Evolutionary conservation across 2,888 invertebrate genomes (phyloP).

Genomic region (Nudaria mundana): DNA sequence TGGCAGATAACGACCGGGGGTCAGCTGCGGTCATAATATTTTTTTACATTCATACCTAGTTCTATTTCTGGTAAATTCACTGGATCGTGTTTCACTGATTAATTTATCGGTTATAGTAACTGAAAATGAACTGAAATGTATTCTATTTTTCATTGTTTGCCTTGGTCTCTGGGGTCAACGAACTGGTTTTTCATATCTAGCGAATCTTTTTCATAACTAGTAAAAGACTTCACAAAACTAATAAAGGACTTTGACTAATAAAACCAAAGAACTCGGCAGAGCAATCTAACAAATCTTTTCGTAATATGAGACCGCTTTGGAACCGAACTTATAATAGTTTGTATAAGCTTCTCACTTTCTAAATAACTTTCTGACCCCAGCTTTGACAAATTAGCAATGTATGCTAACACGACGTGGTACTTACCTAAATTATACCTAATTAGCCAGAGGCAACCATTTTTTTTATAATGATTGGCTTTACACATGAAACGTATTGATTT

Average conservation of each 20-base stretch:
- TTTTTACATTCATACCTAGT: too few relatives aligned
- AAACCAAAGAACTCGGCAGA: neutral
- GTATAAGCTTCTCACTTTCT: neutral
- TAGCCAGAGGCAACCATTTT: too few relatives aligned
- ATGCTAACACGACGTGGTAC: neutral
- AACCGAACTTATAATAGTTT: neutral
- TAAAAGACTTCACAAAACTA: neutral
- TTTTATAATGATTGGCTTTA: neutral
- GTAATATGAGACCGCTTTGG: neutral
- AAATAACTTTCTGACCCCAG: neutral
- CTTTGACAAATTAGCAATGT: constrained; percentile 2
- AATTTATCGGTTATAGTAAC: neutral
- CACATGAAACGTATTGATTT: constrained; percentile 11
- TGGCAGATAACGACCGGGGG: too few relatives aligned
- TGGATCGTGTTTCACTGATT: neutral
- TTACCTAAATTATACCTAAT: too few relatives aligned
- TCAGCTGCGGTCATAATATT: too few relatives aligned
- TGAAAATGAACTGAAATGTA: neutral
- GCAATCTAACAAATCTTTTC: neutral
- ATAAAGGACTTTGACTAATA: neutral
- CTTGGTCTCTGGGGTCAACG: neutral
- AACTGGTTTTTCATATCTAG: too few relatives aligned
- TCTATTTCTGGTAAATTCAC: too few relatives aligned
- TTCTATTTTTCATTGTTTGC: neutral
- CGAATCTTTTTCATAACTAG: neutral